These are phyloP conservation scores for Chelonoidis abingdonii DNA, from an alignment of 2,113 vertebrate genomes.

Conservation along the genomic window DNA sequence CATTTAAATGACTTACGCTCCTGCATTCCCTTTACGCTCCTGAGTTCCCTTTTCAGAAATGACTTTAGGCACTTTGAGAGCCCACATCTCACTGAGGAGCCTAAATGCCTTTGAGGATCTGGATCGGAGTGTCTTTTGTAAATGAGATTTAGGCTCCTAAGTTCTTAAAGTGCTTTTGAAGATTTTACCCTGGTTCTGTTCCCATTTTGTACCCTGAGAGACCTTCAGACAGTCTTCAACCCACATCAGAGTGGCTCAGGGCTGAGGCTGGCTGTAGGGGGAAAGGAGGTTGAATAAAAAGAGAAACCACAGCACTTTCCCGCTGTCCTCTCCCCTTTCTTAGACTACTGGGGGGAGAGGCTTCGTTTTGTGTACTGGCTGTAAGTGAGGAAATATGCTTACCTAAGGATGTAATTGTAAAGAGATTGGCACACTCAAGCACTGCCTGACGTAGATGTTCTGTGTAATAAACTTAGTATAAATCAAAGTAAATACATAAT, in stretches of 20 bases:
- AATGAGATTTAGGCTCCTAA: background rate
- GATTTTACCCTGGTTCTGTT: background rate
- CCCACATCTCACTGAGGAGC: background rate
- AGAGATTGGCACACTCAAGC: background rate
- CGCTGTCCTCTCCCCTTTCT: background rate
- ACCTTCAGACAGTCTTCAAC: background rate
- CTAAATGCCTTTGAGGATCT: background rate
- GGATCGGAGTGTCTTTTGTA: background rate
- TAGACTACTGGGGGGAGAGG: background rate
- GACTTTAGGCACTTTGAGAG: background rate
- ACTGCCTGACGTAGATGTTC: background rate
- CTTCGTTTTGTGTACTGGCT: background rate
- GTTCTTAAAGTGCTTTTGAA: background rate
- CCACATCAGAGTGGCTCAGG: no score
- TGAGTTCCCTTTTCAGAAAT: background rate
- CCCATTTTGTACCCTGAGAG: background rate
- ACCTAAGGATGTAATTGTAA: background rate
- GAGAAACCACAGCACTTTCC: background rate
- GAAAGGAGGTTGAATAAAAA: background rate
- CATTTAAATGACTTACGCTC: background rate
- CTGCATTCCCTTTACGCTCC: background rate
- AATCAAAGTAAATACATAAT: background rate
- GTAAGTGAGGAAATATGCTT: fast-evolving
- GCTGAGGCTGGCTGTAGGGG: fast-evolving
- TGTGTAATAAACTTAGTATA: background rate